phyloP scores from a whole-genome alignment of 2,113 vertebrate species.

The Plecturocebus donacophilus region DNA sequence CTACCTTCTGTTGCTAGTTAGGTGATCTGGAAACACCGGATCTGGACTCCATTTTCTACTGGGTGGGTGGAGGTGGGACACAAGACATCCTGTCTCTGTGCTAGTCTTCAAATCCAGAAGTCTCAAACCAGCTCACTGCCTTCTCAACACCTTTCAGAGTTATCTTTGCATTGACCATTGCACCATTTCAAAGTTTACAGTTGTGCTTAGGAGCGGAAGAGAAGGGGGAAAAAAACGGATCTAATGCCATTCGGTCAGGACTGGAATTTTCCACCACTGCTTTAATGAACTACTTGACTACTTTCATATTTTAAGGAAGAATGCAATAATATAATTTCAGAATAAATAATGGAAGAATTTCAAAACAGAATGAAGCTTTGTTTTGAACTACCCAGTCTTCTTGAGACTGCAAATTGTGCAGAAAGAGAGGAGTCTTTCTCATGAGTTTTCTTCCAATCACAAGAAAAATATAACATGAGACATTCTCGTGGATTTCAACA shows the following conservation, averaged over 20 bases:
- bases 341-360: slow-evolving; percentile 54
- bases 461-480: background rate
- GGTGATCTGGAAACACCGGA: background rate
- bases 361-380: background rate
- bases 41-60: background rate
- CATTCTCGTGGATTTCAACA: background rate
- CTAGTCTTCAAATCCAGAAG: background rate
- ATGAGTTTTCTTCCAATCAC: background rate
- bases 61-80: accelerated
- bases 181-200: background rate
- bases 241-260: background rate
- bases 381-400: slow-evolving; percentile 30
- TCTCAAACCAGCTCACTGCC: background rate
- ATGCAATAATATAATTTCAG: background rate
- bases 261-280: background rate
- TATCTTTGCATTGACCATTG: background rate
- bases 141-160: background rate
- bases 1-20: background rate
- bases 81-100: background rate
- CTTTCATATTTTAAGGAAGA: background rate
- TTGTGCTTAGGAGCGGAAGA: background rate
- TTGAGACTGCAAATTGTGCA: slow-evolving; percentile 2
- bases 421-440: background rate
- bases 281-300: background rate
- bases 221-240: background rate